Percentiles rank a stretch among this genome's conserved stretches.
Evolutionary conservation across 2,113 vertebrate species (phyloP).

Genomic region (Eretmochelys imbricata): DNA sequence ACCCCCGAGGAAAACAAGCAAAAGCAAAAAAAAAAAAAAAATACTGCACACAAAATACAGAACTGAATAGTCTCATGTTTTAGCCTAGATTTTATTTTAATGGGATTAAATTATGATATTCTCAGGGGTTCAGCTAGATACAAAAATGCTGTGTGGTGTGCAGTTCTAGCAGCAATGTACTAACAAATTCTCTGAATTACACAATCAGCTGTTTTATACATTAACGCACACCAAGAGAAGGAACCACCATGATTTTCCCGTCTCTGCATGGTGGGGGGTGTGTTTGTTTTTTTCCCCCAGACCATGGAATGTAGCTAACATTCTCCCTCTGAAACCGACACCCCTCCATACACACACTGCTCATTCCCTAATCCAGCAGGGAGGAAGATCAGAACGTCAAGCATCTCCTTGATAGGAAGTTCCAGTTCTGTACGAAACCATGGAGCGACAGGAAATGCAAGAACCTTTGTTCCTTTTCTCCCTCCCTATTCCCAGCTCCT

Average conservation of each 20-base stretch:
- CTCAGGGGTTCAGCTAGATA: neutral
- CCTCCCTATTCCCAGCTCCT: neutral
- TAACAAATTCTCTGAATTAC: slow-evolving; percentile 27
- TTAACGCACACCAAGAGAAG: neutral
- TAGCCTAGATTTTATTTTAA: slow-evolving; percentile 35
- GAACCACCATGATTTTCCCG: neutral
- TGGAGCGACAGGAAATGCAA: neutral
- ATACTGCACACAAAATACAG: neutral
- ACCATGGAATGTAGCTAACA: neutral
- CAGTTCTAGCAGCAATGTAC: neutral
- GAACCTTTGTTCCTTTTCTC: neutral
- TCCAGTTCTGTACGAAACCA: neutral
- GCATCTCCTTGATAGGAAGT: neutral
- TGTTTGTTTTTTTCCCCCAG: slow-evolving; percentile 6
- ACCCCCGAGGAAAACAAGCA: neutral
- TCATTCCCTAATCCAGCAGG: neutral
- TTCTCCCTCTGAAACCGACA: neutral
- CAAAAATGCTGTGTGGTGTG: neutral
- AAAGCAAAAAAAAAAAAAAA: neutral
- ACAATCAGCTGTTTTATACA: slow-evolving; percentile 48
- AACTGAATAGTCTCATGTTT: slow-evolving; percentile 7
- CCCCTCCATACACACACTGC: neutral
- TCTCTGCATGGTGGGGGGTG: fast-evolving
- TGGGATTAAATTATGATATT: neutral
- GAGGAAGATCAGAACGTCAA: slow-evolving; percentile 16